Base-by-base conservation (phyloP, 2,113 vertebrate genomes). In the Trochalopteron elliotii region DNA sequence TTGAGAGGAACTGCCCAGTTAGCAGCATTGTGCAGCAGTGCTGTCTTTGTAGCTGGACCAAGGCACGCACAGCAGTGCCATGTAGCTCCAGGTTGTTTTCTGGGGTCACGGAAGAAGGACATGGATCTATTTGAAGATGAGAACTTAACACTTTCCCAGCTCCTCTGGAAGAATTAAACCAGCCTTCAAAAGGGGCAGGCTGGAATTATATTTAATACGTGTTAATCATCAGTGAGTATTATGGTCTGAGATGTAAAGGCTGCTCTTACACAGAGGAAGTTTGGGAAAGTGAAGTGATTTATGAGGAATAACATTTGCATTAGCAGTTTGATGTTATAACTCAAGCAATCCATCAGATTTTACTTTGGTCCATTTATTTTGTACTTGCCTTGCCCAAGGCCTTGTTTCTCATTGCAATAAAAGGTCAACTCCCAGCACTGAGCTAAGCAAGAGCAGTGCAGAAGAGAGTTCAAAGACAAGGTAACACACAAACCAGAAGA, bases 391-490 rank as follows among this genome's bases (percentile, higher is more conserved):
- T 94, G 95, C 97, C 94, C 87, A 68, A 39, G 91, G 95, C 87
- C n/a, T 89, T 87, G 83, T 95, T 97, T 97, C 94, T 97, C 91
- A 93, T 95, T 96, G 94, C 93, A 93, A 40, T 27, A 28, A 95
- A 96, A 97, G 94, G 94, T 97, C 94, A 95, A 19, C 83, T 89
- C 85, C 44, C 84, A 93, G 77, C 93, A 77, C 70, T n/a, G 82
- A 91, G 78, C 67, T 74, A 40, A 91, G 82, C 91, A 93, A 50
- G n/a, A 91, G 35, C 59, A 23, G 35, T 1, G 21, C 35, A 86
- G 55, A 47, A 50, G 24, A n/a, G 63, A 65, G 75, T 81, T 85
- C 71, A 93, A 53, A 90, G 67, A 25, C 61, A 61, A 93, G 79
- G 84, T 93, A 91, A 86, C 85, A 39, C 17, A 8, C 31, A 50